These are phyloP conservation scores for Ceriagrion tenellum DNA, from an alignment of 2,888 invertebrate genomes.

Conservation along the genomic window DNA sequence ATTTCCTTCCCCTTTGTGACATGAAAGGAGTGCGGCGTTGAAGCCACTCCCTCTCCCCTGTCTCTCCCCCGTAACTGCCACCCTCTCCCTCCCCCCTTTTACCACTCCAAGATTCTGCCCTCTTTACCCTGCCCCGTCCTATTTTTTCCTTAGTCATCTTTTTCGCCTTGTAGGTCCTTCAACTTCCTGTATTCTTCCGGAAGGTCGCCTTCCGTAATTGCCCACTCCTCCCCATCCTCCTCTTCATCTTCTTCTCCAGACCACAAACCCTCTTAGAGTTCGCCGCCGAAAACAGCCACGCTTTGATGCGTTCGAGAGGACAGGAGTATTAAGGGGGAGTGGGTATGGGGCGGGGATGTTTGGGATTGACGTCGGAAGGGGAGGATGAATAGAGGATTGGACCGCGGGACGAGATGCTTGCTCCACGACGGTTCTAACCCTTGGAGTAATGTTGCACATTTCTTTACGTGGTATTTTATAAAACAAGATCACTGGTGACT, in stretches of 20 bases:
- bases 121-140: background rate
- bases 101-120: background rate
- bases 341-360: background rate
- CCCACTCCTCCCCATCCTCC: background rate
- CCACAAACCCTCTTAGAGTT: background rate
- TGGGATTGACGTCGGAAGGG: background rate
- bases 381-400: no score
- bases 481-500: no score
- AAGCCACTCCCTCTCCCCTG: background rate
- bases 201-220: slow-evolving; percentile 50
- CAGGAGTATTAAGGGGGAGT: background rate
- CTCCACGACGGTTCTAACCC: no score
- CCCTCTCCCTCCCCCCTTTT: background rate
- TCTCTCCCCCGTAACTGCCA: no score
- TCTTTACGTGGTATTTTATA: no score
- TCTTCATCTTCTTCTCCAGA: background rate
- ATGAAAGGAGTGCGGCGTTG: background rate
- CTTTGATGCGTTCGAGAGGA: slow-evolving; percentile 42
- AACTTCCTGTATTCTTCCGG: slow-evolving; percentile 45
- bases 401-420: no score
- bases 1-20: background rate
- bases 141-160: background rate
- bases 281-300: slow-evolving; percentile 30
- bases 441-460: no score
- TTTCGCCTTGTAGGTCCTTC: background rate